Percentiles rank a stretch among this genome's conserved stretches.
These are phyloP conservation scores for Sphaerodactylus townsendi DNA, from an alignment of 2,113 vertebrate species.

Conservation along the genomic window DNA sequence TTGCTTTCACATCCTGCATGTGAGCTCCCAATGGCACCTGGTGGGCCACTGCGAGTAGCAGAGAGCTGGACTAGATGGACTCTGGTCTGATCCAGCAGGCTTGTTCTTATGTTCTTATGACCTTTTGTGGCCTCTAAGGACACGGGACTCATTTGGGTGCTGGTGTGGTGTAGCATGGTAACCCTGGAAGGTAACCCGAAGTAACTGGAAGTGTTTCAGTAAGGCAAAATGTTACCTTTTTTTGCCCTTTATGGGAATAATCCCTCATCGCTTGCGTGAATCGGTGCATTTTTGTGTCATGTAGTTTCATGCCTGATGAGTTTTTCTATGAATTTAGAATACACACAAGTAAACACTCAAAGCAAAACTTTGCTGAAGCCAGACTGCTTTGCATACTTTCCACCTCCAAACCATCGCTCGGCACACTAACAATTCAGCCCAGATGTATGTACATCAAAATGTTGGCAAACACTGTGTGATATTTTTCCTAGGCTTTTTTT, in stretches of 20 bases:
- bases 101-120: too few species aligned
- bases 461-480: constrained; percentile 11
- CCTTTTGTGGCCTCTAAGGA: background rate
- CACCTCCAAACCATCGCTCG: constrained; percentile 32
- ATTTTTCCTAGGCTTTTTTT: background rate
- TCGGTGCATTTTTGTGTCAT: constrained; percentile 21
- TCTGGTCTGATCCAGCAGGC: too few species aligned
- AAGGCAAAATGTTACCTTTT: background rate
- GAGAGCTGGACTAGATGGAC: too few species aligned
- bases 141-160: constrained; percentile 5
- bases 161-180: too few species aligned
- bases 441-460: background rate
- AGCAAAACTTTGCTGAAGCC: constrained; percentile 46
- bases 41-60: too few species aligned
- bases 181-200: background rate
- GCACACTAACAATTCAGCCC: background rate
- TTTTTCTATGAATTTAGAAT: constrained; percentile 29
- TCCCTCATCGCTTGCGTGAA: constrained; percentile 26
- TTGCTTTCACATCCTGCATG: too few species aligned
- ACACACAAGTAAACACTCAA: constrained; percentile 35
- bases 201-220: background rate
- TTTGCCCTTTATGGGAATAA: background rate
- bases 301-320: constrained; percentile 27
- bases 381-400: constrained; percentile 56
- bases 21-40: too few species aligned